Percentiles rank a stretch among this genome's conserved stretches.
Conservation (phyloP, 2,113 vertebrate species). For the Ageneiosus marmoratus region DNA sequence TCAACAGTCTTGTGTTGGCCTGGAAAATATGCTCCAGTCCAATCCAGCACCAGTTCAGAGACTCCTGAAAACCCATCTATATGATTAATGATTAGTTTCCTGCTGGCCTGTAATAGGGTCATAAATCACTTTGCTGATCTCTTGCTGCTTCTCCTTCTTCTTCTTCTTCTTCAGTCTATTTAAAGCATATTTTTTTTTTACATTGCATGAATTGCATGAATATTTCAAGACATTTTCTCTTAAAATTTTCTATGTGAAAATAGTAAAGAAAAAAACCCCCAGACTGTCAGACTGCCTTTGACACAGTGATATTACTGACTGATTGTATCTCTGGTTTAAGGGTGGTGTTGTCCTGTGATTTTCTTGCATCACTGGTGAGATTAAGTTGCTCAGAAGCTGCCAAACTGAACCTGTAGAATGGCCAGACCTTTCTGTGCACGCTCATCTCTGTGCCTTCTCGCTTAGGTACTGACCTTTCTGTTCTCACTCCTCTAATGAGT, state of each 20-base stretch:
- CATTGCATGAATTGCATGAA: background rate
- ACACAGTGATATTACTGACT: background rate
- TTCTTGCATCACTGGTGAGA: background rate
- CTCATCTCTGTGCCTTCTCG: conserved; percentile 7
- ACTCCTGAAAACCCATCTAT: conserved; percentile 11
- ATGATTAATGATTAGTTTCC: conserved; percentile 36
- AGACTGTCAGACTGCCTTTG: background rate
- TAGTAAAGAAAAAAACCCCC: background rate
- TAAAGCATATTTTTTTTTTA: background rate
- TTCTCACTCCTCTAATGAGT: background rate
- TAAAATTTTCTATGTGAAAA: background rate
- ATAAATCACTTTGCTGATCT: conserved; percentile 43
- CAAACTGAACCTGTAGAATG: background rate
- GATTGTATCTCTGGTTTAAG: conserved; percentile 6
- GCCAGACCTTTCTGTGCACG: conserved; percentile 5
- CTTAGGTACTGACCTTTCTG: conserved; percentile 19
- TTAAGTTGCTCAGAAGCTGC: conserved; percentile 32
- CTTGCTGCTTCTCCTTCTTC: background rate
- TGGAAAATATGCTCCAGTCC: conserved; percentile 15
- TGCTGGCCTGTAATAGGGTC: conserved; percentile 23
- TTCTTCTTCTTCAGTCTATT: conserved; percentile 1
- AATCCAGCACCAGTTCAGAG: background rate
- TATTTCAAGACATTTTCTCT: conserved; percentile 15
- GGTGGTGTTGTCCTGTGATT: conserved; percentile 8
- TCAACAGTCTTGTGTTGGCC: background rate